phyloP scores from a whole-genome alignment of 2,797 vertebrate species.

The Gila robusta region DNA sequence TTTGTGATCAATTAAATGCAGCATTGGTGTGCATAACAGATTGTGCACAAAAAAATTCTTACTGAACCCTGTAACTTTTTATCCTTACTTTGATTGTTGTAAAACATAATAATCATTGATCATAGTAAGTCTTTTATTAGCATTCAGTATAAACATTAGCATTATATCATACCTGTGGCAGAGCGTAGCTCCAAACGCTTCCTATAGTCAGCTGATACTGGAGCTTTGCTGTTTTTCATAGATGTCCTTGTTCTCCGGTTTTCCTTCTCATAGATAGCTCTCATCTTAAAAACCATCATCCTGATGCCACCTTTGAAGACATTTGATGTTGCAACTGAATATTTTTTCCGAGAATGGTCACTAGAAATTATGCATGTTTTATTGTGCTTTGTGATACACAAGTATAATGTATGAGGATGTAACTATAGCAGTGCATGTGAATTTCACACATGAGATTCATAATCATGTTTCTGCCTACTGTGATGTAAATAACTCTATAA shows the following conservation, averaged over 20 bases:
- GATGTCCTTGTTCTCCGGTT: constrained; percentile 51
- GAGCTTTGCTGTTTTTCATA: constrained; percentile 39
- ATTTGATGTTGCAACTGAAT: not conserved
- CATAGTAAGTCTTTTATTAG: not conserved
- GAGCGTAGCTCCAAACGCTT: constrained; percentile 36
- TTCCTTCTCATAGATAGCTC: constrained; percentile 61
- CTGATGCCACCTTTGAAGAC: constrained; percentile 71
- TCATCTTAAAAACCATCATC: constrained; percentile 72
- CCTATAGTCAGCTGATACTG: not conserved
- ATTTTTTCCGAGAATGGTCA: not conserved
- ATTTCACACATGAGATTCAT: constrained; percentile 47
- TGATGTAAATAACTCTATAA: not conserved
- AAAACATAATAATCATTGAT: not conserved
- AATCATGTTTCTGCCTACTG: constrained; percentile 24
- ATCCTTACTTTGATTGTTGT: not conserved
- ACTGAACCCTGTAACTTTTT: not conserved
- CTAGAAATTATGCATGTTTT: not conserved
- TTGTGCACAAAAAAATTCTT: not conserved
- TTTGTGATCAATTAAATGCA: not conserved
- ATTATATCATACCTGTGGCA: constrained; percentile 51
- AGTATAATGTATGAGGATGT: constrained; percentile 30
- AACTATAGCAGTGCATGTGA: constrained; percentile 36
- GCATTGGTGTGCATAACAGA: not conserved
- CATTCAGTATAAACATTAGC: constrained; percentile 13
- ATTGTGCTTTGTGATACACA: not conserved